Conservation (phyloP, 2,113 vertebrate genomes). For the Laterallus jamaicensis region DNA sequence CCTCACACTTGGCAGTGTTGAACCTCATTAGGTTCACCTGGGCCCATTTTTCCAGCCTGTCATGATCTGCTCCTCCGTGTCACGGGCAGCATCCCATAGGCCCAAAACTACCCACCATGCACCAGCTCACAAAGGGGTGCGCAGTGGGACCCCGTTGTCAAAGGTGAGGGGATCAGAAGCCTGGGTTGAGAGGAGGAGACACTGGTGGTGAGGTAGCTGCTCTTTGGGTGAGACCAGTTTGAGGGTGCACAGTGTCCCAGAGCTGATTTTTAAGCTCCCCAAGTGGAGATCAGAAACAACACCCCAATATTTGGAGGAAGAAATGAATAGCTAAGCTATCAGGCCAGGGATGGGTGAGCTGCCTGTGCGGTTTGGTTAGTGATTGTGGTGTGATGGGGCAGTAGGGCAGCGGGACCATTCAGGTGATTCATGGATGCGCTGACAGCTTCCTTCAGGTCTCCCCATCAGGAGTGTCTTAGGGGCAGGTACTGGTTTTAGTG, state of each 20-base stretch:
- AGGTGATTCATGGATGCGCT: not conserved
- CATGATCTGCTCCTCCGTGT: not conserved
- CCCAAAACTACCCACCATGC: not conserved
- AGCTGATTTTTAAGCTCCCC: not conserved
- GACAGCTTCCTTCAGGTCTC: not conserved
- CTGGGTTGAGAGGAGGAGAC: not conserved
- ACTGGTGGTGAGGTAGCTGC: not conserved
- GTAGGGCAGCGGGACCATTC: not conserved
- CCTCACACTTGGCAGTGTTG: too few species aligned
- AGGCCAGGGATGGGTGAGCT: not conserved
- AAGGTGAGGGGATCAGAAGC: too few species aligned
- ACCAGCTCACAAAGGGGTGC: fast-evolving
- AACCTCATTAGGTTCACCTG: too few species aligned
- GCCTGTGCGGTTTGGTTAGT: not conserved
- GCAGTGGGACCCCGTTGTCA: fast-evolving
- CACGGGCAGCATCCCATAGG: too few species aligned
- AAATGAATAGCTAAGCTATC: not conserved
- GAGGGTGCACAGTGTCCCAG: fast-evolving
- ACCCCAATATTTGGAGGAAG: not conserved
- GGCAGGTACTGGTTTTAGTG: not conserved
- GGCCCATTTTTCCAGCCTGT: too few species aligned
- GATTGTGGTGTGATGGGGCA: not conserved
- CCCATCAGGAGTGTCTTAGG: not conserved
- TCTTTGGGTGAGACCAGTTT: not conserved
- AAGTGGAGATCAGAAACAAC: not conserved